These are phyloP conservation scores for Cantharis flavilabris DNA, from an alignment of 2,888 invertebrate genomes.

Conservation along the genomic window DNA sequence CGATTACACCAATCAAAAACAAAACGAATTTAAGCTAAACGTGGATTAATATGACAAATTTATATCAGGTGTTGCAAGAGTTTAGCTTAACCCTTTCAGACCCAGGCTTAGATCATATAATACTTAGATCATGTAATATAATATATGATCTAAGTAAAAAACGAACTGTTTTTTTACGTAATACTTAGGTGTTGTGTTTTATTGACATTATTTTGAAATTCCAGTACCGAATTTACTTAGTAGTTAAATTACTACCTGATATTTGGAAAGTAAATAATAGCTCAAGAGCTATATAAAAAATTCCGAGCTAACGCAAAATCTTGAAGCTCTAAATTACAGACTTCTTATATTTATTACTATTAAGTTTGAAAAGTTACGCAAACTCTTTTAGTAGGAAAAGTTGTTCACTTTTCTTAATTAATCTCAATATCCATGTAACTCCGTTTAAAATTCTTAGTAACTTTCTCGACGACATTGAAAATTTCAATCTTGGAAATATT, in stretches of 20 bases:
- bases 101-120: too few relatives aligned
- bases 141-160: too few relatives aligned
- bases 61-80: too few relatives aligned
- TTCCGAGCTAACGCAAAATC: conserved; percentile 1
- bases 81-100: too few relatives aligned
- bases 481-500: not conserved
- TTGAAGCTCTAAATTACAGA: conserved; percentile 1
- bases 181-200: not conserved
- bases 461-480: not conserved
- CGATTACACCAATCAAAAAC: too few relatives aligned
- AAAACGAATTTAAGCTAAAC: too few relatives aligned
- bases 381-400: not conserved
- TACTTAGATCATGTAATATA: too few relatives aligned
- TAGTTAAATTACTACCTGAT: not conserved
- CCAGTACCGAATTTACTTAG: not conserved
- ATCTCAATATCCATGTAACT: not conserved
- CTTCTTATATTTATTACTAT: conserved; percentile 5
- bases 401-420: conserved; percentile 4
- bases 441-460: not conserved
- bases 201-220: not conserved
- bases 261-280: not conserved
- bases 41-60: too few relatives aligned
- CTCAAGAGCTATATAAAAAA: not conserved
- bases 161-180: too few relatives aligned
- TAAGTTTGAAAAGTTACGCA: not conserved